Evolutionary conservation across 1,140 invertebrate genomes (phyloP).

Genomic region (Steinernema khuongi): DNA sequence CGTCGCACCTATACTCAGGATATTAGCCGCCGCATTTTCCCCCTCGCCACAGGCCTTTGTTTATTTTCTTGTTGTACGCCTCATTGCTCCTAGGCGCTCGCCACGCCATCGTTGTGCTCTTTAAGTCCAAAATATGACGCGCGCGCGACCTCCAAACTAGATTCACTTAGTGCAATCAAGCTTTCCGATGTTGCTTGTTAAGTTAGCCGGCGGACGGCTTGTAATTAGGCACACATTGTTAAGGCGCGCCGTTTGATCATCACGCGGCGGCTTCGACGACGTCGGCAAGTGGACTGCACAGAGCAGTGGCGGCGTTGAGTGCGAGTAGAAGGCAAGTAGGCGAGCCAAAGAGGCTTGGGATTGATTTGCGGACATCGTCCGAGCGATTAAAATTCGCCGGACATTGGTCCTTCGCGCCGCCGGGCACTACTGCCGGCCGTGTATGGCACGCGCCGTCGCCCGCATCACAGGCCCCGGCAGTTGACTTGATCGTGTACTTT

Average conservation of each 20-base stretch:
- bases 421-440: not conserved
- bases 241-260: not conserved
- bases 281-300: not conserved
- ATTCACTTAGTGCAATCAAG: constrained; percentile 15
- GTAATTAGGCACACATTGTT: constrained; percentile 13
- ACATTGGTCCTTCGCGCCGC: constrained; percentile 5
- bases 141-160: constrained; percentile 3
- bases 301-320: too few relatives aligned
- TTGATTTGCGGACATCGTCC: constrained; percentile 10
- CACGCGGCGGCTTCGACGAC: too few relatives aligned
- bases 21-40: too few relatives aligned
- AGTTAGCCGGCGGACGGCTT: not conserved
- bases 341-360: not conserved
- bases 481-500: constrained; percentile 15
- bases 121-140: constrained; percentile 2
- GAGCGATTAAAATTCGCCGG: constrained; percentile 10
- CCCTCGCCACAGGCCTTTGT: too few relatives aligned
- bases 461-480: not conserved
- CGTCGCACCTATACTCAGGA: too few relatives aligned
- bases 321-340: not conserved
- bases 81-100: too few relatives aligned
- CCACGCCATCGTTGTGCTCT: too few relatives aligned
- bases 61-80: too few relatives aligned
- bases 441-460: not conserved
- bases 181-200: constrained; percentile 7